A percentile compares a stretch with the other conserved stretches of the same genome.
These are phyloP conservation scores for Rhinatrema bivittatum DNA, from an alignment of 2,797 vertebrate species.

Conservation along the genomic window DNA sequence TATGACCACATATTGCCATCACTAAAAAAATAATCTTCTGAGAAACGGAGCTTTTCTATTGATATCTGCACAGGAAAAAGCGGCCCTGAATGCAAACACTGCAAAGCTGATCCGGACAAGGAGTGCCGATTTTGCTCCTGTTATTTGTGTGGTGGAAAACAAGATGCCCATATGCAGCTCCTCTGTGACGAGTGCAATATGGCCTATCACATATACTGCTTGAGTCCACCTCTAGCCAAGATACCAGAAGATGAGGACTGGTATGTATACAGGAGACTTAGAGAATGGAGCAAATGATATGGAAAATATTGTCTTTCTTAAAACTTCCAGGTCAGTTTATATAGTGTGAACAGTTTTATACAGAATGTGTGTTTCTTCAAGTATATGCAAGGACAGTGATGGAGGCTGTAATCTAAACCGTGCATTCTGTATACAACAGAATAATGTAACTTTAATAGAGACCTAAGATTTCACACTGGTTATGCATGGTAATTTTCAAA, in stretches of 20 bases:
- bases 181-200: constrained; percentile 97
- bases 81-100: constrained; percentile 95
- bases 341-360: background rate
- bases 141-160: constrained; percentile 92
- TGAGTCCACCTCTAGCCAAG: constrained; percentile 89
- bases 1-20: too few species aligned
- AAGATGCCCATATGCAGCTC: constrained; percentile 95
- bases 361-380: too few species aligned
- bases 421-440: too few species aligned
- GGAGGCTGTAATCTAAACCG: too few species aligned
- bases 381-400: too few species aligned
- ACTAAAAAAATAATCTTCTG: too few species aligned
- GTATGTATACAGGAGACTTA: constrained; percentile 56
- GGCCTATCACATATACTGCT: constrained; percentile 97
- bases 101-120: constrained; percentile 86
- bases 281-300: background rate
- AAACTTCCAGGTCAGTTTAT: background rate
- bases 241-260: constrained; percentile 97
- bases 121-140: constrained; percentile 95
- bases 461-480: too few species aligned
- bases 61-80: constrained; percentile 90
- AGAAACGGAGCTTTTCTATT: too few species aligned
- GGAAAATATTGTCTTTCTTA: too few species aligned
- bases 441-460: too few species aligned
- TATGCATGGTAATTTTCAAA: too few species aligned